phyloP scores from a whole-genome alignment of 2,888 invertebrate genomes.

The Heteromyza rotundicornis region DNA sequence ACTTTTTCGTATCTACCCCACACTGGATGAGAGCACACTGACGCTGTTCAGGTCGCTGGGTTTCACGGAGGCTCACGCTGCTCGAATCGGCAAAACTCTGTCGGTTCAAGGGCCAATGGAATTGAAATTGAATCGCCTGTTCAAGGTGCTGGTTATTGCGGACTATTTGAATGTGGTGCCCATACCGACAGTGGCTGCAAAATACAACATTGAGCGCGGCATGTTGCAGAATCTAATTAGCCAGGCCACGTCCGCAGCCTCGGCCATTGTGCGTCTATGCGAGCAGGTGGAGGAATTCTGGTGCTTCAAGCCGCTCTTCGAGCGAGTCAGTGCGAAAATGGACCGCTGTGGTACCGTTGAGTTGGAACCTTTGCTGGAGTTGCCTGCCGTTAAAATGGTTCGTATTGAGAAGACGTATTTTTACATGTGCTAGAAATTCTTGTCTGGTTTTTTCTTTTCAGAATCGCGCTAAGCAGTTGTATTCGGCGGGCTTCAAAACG shows the following conservation, averaged over 20 bases:
- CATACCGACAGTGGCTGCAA: constrained; percentile 72
- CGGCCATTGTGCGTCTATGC: constrained; percentile 80
- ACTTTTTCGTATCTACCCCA: constrained; percentile 67
- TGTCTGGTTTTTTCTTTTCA: constrained; percentile 62
- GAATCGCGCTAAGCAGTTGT: constrained; percentile 81
- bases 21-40: constrained; percentile 70
- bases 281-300: constrained; percentile 81
- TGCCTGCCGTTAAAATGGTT: constrained; percentile 87
- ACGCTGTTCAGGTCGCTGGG: constrained; percentile 78
- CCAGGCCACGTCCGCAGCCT: constrained; percentile 74
- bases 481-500: constrained; percentile 80
- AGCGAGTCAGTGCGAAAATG: constrained; percentile 75
- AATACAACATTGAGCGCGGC: constrained; percentile 78
- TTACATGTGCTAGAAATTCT: no score
- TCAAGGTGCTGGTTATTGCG: constrained; percentile 82
- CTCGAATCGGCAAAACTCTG: constrained; percentile 73
- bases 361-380: constrained; percentile 81
- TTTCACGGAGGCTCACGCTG: constrained; percentile 76
- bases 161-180: constrained; percentile 77
- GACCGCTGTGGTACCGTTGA: constrained; percentile 83
- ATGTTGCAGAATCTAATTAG: constrained; percentile 78
- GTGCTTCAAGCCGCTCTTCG: constrained; percentile 79
- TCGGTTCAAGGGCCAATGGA: constrained; percentile 65
- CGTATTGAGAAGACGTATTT: no score
- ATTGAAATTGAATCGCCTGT: constrained; percentile 73